Base-by-base conservation (phyloP, 2,888 invertebrate genomes). In the Neelides folsomi region DNA sequence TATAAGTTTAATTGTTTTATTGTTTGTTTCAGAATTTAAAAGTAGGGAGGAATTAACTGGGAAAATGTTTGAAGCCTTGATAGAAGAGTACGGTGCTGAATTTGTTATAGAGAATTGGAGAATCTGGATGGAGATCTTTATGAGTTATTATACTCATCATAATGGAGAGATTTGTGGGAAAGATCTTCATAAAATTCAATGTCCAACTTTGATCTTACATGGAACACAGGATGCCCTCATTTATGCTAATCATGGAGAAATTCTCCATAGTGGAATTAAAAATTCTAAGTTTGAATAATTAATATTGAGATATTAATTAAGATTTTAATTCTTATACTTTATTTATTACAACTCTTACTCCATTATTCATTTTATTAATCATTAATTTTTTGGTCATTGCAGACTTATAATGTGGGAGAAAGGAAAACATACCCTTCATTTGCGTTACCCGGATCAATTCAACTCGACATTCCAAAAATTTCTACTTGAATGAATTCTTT, bases 341-440 rank as follows among this genome's bases (percentile, higher is more conserved):
- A 16, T 27, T 2, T 20, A 13, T 35, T 13, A n/a, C n/a, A n/a
- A n/a, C n/a, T n/a, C n/a, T 35, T 13, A 16, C 36, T 12, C n/a
- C n/a, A n/a, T 45, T n/a, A 36, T 18, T n/a, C 5, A 16, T 20
- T 27, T 45, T 27, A 45, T 45, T 16, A 45, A 27, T 27, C 43
- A 43, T 34, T 45, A 9, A 45, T 45, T 7, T 16, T 46, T 36
- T 10, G 15, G 34, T 55, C 57, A 60, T 78, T 78, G 54, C 71
- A 86, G 86, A 58, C 71, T 84, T 55, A 74, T 81, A 63, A 72
- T 80, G 35, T 83, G 86, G 64, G 81, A 83, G 1, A 80, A 87
- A 8, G 90, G 88, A 7, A 86, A 85, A 64, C 90, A 92, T 69
- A 87, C 89, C 66, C 76, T 90, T 34, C 90, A 90, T 68, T 69